These are phyloP conservation scores for Sialia sialis DNA, from an alignment of 2,113 vertebrate species.

Conservation along the genomic window DNA sequence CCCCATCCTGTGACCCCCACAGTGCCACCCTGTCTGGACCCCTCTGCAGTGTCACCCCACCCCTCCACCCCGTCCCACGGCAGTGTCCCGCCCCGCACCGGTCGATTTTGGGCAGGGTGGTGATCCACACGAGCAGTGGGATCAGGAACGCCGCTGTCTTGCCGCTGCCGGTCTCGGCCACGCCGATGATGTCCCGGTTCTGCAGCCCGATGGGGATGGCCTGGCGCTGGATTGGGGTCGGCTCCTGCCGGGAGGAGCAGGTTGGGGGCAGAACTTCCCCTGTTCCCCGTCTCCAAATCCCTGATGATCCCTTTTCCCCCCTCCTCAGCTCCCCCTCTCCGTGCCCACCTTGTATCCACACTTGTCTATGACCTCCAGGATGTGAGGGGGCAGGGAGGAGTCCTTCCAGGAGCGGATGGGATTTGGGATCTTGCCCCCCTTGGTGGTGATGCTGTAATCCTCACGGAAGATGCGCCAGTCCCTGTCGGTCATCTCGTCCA, in stretches of 20 bases:
- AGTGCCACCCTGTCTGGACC: background rate
- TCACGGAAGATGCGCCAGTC: conserved; percentile 98
- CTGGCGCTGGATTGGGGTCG: conserved; percentile 96
- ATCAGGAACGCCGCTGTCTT: conserved; percentile 98
- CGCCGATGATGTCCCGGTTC: conserved; percentile 98
- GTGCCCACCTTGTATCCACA: conserved; percentile 92
- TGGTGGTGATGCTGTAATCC: conserved; percentile 98
- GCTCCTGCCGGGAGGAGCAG: conserved; percentile 75
- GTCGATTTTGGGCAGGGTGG: conserved; percentile 95
- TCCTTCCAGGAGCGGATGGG: conserved; percentile 99
- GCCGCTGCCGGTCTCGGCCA: conserved; percentile 95
- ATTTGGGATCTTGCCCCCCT: conserved; percentile 97
- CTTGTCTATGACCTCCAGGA: conserved; percentile 97
- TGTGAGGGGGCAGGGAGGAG: conserved; percentile 89
- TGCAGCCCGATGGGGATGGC: conserved; percentile 97
- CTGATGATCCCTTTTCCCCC: accelerated
- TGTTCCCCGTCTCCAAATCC: accelerated
- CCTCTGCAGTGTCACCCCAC: background rate
- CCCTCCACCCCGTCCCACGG: accelerated
- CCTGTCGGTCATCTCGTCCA: conserved; percentile 97
- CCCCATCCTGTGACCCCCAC: background rate
- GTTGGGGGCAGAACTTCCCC: background rate
- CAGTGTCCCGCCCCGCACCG: conserved; percentile 68
- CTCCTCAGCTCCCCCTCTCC: accelerated
- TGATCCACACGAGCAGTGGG: conserved; percentile 95